Percentiles rank a stretch among this genome's conserved stretches.
These are phyloP conservation scores for Clytia hemisphaerica DNA, from an alignment of 30 jellyfish, hydroid and myxozoan genomes.

Conservation along the genomic window DNA sequence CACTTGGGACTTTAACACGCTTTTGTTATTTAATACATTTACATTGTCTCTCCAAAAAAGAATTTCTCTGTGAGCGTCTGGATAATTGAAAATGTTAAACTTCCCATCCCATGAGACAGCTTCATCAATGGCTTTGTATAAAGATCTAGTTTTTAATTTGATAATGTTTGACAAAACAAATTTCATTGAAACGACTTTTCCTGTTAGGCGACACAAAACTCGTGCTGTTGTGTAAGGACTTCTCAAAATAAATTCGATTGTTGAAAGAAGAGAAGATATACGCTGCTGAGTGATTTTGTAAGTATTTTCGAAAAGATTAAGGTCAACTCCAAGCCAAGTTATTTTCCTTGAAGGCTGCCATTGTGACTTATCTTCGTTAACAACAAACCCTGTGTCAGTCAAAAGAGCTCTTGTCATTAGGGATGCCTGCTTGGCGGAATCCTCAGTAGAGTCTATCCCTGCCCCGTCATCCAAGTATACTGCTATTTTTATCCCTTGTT, in stretches of 20 bases:
- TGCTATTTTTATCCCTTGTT: slow-evolving; percentile 1
- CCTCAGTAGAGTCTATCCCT: neutral
- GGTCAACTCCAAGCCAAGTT: slow-evolving; percentile 16
- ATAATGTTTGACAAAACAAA: slow-evolving; percentile 3
- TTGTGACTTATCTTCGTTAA: slow-evolving; percentile 19
- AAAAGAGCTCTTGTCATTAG: neutral
- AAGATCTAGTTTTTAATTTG: slow-evolving; percentile 18
- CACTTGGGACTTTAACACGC: too few species aligned
- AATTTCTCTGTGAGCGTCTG: too few species aligned
- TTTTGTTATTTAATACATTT: too few species aligned
- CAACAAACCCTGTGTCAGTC: neutral
- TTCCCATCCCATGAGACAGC: slow-evolving; percentile 19
- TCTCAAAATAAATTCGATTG: neutral
- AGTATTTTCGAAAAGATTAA: neutral
- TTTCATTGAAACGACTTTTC: slow-evolving; percentile 30
- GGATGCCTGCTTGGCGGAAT: neutral
- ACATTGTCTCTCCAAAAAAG: too few species aligned
- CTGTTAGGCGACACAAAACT: slow-evolving; percentile 11
- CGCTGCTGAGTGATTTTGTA: slow-evolving; percentile 9
- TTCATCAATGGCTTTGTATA: slow-evolving; percentile 3
- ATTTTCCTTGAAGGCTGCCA: slow-evolving; percentile 16
- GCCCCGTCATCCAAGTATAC: slow-evolving; percentile 23
- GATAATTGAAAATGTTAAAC: too few species aligned
- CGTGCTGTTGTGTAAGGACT: slow-evolving; percentile 29
- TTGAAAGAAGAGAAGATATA: neutral